Base-by-base conservation (phyloP, 2,797 vertebrate species). In the Neosilurus hyrtlii region DNA sequence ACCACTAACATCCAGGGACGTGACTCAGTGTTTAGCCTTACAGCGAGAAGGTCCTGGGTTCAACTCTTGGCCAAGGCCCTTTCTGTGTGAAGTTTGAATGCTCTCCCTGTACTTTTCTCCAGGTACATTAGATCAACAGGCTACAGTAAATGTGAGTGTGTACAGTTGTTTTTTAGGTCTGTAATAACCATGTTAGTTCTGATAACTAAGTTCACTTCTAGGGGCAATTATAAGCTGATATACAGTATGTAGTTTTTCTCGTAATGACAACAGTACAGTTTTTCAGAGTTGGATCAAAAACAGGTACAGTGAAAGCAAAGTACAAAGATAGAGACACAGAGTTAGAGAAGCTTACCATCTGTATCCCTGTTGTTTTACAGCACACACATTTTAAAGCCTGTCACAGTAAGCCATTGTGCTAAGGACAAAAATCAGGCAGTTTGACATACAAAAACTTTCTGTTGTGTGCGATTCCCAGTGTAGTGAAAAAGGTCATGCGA, bases 331-430 rank as follows among this genome's bases (percentile, higher is more conserved):
- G 26, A 74, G 49, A 75, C 61, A 67, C 54, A n/a, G 51, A 66
- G 26, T 49, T 14, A 22, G 16, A 66, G 7, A 37, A 22, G 18
- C 24, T 24, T 49, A 18, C 20, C 66, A 37, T 75, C 49, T 81
- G 80, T 74, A 73, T 37, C 3, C 18, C 24, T 52, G 20, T 75
- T 82, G 81, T 67, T 66, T 57, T 54, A 63, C 7, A 35, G 35
- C 59, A 37, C 22, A 77, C 30, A 26, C 57, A 30, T 66, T 49
- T 24, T 24, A 66, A 82, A n/a, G 26, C 51, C 61, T 66, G 20
- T 74, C 71, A 81, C 49, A 81, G 57, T 81, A 57, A 63, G 24
- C 68, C 49, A n/a, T 63, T 81, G 70, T 15, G 57, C 43, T 54
- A 62, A 71, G 37, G n/a, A 52, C 24, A 54, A 81, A 81, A 65